Conservation (phyloP, 2,888 invertebrate species). For the Sceliomorpha sp. region DNA sequence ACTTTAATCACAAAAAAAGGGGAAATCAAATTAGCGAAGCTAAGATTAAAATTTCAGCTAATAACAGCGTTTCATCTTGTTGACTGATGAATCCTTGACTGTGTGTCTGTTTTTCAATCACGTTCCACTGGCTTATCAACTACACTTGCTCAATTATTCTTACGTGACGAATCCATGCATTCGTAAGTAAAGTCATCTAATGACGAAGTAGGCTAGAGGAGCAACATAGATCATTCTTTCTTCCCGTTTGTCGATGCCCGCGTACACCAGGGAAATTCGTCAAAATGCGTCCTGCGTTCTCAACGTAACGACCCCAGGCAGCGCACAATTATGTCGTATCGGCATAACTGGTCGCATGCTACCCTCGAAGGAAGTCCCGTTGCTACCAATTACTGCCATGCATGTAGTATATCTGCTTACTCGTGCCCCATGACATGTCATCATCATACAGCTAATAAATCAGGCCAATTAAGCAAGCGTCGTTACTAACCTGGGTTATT, state of each 20-base stretch:
- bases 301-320: slow-evolving; percentile 32
- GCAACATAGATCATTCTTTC: slow-evolving; percentile 23
- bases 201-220: slow-evolving; percentile 1
- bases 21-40: no score
- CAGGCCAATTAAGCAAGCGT: slow-evolving; percentile 1
- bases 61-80: no score
- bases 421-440: slow-evolving; percentile 1
- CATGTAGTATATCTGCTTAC: slow-evolving; percentile 12
- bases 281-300: slow-evolving; percentile 44
- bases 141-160: no score
- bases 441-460: slow-evolving; percentile 13
- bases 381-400: slow-evolving; percentile 53
- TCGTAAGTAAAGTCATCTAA: no score
- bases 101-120: no score
- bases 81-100: no score
- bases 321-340: slow-evolving; percentile 51
- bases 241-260: slow-evolving; percentile 32
- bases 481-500: neutral
- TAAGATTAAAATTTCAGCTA: no score
- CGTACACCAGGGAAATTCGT: slow-evolving; percentile 54
- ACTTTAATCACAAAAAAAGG: no score
- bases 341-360: slow-evolving; percentile 33
- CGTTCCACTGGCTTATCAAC: no score
- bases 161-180: no score
- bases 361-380: slow-evolving; percentile 50